Percentiles rank a stretch among this genome's conserved stretches.
Evolutionary conservation across 2,113 vertebrate genomes (phyloP).

Genomic region (Cygnus buccinator): DNA sequence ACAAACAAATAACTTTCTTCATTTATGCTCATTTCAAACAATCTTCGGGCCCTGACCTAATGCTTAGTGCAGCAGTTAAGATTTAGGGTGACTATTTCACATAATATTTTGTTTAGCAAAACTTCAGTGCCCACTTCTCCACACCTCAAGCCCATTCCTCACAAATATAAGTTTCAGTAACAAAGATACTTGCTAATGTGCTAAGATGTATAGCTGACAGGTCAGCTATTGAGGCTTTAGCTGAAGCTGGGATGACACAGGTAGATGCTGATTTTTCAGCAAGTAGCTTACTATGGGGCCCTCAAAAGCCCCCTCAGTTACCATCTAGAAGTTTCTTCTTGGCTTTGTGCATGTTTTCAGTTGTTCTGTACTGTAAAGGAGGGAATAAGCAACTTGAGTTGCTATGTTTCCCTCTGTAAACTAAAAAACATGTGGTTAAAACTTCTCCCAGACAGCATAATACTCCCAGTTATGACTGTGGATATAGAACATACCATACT

Average conservation of each 20-base stretch:
- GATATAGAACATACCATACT: background rate
- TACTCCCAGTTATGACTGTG: background rate
- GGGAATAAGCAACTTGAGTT: background rate
- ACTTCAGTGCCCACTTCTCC: background rate
- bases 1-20: background rate
- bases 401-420: background rate
- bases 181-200: background rate
- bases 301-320: background rate
- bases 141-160: background rate
- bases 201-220: fast-evolving
- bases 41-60: background rate
- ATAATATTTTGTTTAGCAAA: background rate
- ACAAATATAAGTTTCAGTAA: background rate
- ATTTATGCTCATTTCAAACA: background rate
- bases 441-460: background rate
- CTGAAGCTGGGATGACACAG: background rate
- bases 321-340: background rate
- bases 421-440: fast-evolving
- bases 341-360: background rate
- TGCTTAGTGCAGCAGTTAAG: background rate
- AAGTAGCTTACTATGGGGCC: background rate
- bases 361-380: background rate
- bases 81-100: background rate
- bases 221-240: background rate
- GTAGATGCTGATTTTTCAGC: background rate